Evolutionary conservation across 2,888 invertebrate genomes (phyloP).

Genomic region (Leptinotarsa tumamoca): DNA sequence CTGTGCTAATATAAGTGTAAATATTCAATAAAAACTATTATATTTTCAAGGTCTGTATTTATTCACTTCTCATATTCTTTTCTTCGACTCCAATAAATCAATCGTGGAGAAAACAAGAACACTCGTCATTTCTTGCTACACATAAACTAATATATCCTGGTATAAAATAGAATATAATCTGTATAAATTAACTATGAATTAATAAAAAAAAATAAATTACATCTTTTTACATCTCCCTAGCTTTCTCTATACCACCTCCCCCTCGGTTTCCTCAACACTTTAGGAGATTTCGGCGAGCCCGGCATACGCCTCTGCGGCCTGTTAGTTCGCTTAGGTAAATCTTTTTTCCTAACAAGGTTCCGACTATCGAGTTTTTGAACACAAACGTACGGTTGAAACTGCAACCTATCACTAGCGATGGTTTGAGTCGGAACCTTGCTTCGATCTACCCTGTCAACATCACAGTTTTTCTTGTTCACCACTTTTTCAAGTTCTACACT

Average conservation of each 20-base stretch:
- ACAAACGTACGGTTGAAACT: constrained; percentile 74
- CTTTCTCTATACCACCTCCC: constrained; percentile 66
- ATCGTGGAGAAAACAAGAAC: constrained; percentile 30
- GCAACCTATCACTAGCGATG: constrained; percentile 60
- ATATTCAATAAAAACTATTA: constrained; percentile 46
- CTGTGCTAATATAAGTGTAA: constrained; percentile 38
- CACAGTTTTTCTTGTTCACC: constrained; percentile 19
- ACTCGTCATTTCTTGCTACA: constrained; percentile 41
- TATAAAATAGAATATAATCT: constrained; percentile 56
- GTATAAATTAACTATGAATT: constrained; percentile 42
- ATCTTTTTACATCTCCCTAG: constrained; percentile 51
- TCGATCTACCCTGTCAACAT: constrained; percentile 43
- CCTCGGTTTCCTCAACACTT: constrained; percentile 62
- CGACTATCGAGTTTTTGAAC: constrained; percentile 74
- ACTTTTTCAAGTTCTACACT: constrained; percentile 26
- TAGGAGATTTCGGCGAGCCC: constrained; percentile 63
- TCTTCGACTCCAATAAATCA: background rate
- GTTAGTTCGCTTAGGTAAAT: constrained; percentile 49
- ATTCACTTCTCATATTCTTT: background rate
- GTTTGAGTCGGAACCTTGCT: constrained; percentile 54
- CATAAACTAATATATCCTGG: constrained; percentile 48
- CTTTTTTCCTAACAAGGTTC: constrained; percentile 40
- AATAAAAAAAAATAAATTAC: constrained; percentile 34
- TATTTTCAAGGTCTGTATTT: constrained; percentile 27
- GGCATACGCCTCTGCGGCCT: constrained; percentile 53